Base-by-base conservation (phyloP, 1,140 invertebrate genomes). In the Trichonephila clavipes region DNA sequence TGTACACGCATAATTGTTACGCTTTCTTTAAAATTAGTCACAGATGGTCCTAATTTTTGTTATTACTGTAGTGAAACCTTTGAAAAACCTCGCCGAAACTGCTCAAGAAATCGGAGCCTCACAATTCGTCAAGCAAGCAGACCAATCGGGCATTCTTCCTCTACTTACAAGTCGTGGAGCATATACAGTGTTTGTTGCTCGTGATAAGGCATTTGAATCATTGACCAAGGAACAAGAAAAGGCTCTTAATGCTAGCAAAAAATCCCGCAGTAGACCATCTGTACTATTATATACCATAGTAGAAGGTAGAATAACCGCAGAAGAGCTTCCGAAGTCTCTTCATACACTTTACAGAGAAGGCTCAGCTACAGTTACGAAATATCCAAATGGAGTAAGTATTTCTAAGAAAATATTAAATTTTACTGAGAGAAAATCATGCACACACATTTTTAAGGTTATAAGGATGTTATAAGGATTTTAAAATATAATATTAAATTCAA, bases 151-250 rank as follows among this genome's bases (percentile, higher is more conserved):
- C 3, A 66, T 90, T 81, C 69, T 90, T 28, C 88, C 88, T 21
- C 14, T 90, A n/a, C 88, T 90, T 21, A 90, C 44, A 14, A 44
- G n/a, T 61, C 34, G 72, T 4, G 88, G 88, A 24, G 88, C 88
- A 59, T 90, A 90, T 28, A 90, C 88, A 59, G 66, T 90, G 58
- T 90, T 90, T 81, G 72, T 90, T 61, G 88, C 88, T n/a, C 40
- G 24, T 61, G 88, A 90, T 21, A 19, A 51, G 4, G 88, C 88
- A 6, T 90, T 90, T 21, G 14, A 81, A 8, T 59, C 69, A 28
- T 61, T 90, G n/a, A 90, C 69, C 66, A 90, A 90, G 81, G 88
- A 90, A 14, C 88, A 90, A 28, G 88, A 90, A 34, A 90, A 90
- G 69, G 51, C 66, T 8, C 58, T 90, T 0, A 90, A 90, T 61